Evolutionary conservation across 2,797 vertebrate genomes (phyloP), one percentile per base, ranked within the genome.

Genomic region (Acridotheres tristis): DNA sequence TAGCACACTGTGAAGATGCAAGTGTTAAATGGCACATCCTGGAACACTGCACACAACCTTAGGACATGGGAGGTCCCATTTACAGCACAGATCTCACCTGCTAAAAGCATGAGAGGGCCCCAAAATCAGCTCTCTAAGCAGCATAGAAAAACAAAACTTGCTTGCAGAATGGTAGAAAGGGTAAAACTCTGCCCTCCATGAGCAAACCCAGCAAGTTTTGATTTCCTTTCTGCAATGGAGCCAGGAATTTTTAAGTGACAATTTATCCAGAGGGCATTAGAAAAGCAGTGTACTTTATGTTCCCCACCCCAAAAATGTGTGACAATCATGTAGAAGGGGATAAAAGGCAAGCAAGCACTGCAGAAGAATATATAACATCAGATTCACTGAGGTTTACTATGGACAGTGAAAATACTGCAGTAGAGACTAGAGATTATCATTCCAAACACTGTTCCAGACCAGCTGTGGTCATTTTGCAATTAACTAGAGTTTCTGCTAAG

Each of bases 101-200:
- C 0, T 0, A 13, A 58, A 69, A 36, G 25, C 58, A 15, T 3
- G 22, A 15, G 10, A 4, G 1, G 2, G 3, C 3, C 29, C 43
- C 43, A 38, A 86, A 96, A 79, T 45, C 29, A 73, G 11, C 34
- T 32, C 30, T 75, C 25, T 29, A 48, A 57, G 34, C 34, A n/a
- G 43, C 11, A 72, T 11, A 80, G 16, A 34, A 77, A 78, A 87
- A 77, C 11, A 61, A 67, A 16, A 74, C 5, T 53, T 13, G 1
- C 7, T 30, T 50, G 45, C 7, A 68, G 68, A 53, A 82, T 14
- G 9, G 19, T 8, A 67, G 25, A 69, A 89, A 74, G 47, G 38
- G 22, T 57, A 83, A 79, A 94, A 85, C 14, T 10, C 21, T 57
- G 36, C 16, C 22, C n/a, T 71, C 17, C 50, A 21, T 8, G 13